These are phyloP conservation scores for Chaetura pelagica DNA, from an alignment of 2,113 vertebrate species.

Conservation along the genomic window DNA sequence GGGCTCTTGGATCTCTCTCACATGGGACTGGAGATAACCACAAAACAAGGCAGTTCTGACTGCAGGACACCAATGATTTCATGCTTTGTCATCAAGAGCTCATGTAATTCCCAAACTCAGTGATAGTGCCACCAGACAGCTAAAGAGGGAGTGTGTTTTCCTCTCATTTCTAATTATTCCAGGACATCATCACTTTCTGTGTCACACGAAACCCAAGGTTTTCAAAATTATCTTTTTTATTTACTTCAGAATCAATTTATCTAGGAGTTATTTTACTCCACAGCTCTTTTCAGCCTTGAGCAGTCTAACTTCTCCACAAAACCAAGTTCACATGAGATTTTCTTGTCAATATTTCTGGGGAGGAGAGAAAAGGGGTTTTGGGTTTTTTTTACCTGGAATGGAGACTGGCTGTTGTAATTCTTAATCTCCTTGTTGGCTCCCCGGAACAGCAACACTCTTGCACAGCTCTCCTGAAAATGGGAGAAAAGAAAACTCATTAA, in stretches of 20 bases:
- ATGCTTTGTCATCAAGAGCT: background rate
- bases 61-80: background rate
- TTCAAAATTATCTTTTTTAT: background rate
- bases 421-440: conserved; percentile 93
- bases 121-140: background rate
- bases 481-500: background rate
- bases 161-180: background rate
- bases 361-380: background rate
- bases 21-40: background rate
- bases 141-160: background rate
- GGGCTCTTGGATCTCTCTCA: background rate
- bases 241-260: too few species aligned
- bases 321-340: accelerated
- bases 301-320: background rate
- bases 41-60: background rate
- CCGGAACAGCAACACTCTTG: conserved; percentile 89
- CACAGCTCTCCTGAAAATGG: conserved; percentile 88
- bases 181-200: background rate
- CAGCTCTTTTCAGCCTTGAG: background rate
- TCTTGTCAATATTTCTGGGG: background rate
- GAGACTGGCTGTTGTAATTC: conserved; percentile 95
- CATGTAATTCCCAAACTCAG: background rate
- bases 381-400: conserved; percentile 86
- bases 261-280: background rate
- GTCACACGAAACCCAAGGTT: background rate